Evolutionary conservation across 2,888 invertebrate species (phyloP).

Genomic region (Drosophila meridionalis): DNA sequence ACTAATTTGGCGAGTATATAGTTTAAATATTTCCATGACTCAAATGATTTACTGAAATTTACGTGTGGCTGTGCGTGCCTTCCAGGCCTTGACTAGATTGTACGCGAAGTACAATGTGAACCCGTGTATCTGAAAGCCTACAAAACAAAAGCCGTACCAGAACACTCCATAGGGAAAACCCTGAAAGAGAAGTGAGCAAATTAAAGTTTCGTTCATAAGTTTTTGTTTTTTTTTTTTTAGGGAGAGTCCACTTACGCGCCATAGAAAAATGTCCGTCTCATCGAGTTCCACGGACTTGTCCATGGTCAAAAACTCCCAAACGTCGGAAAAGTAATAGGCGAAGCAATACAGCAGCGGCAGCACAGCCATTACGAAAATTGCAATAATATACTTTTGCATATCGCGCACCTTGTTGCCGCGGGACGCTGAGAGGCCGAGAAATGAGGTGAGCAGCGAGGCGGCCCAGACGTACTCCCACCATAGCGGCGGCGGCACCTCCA

Average conservation of each 20-base stretch:
- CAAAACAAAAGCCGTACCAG: slow-evolving; percentile 95
- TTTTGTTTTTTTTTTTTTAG: not conserved
- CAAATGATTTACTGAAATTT: slow-evolving; percentile 87
- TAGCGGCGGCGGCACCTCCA: slow-evolving; percentile 93
- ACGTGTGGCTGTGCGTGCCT: slow-evolving; percentile 89
- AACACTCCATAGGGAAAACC: slow-evolving; percentile 95
- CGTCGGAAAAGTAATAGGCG: slow-evolving; percentile 93
- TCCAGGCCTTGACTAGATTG: slow-evolving; percentile 93
- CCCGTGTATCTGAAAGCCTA: slow-evolving; percentile 94
- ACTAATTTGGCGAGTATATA: slow-evolving; percentile 79
- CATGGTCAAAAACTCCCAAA: slow-evolving; percentile 91
- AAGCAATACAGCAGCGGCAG: slow-evolving; percentile 93
- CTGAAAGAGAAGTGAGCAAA: slow-evolving; percentile 84
- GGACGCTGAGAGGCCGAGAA: slow-evolving; percentile 94
- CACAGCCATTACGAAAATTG: slow-evolving; percentile 91
- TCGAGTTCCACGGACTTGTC: slow-evolving; percentile 87
- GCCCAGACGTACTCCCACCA: slow-evolving; percentile 98
- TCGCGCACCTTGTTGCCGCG: slow-evolving; percentile 92
- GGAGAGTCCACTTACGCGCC: slow-evolving; percentile 89
- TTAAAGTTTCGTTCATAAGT: not conserved
- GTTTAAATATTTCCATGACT: slow-evolving; percentile 35
- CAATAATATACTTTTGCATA: slow-evolving; percentile 92
- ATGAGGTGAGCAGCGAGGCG: slow-evolving; percentile 91
- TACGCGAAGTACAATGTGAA: slow-evolving; percentile 94
- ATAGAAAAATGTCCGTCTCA: slow-evolving; percentile 89